Evolutionary conservation across 2,797 vertebrate species (phyloP), one percentile per base, ranked within the genome.

Genomic region (Bovichtus variegatus): DNA sequence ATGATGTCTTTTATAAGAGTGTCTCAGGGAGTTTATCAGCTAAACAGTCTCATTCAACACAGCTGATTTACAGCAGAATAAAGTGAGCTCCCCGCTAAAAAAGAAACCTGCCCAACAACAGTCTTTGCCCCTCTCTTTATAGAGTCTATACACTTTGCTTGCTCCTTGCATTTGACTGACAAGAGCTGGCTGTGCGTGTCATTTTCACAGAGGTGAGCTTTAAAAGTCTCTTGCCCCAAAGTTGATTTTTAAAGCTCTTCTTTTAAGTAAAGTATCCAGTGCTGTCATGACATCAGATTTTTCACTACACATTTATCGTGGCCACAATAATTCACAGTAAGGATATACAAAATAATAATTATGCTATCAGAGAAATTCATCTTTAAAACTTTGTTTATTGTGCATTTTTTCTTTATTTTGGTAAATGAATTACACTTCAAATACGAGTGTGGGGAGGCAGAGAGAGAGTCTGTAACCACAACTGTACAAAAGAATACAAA

Each of bases 41-140:
- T 61, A 46, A 70, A 12, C 11, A 23, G 16, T 41, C 12, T 43
- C 4, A 1, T 44, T n/a, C 40, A 8, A 12, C 3, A 29, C 19
- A 53, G 49, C 21, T 58, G 25, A 66, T 40, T 78, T 49, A 44
- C 16, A 36, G 10, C 11, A 64, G 31, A 15, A 61, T 60, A 40
- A 44, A 51, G n/a, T 51, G 27, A 77, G 66, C 29, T 43, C 11
- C 23, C 19, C 21, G n/a, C 21, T 18, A 9, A 15, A 38, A 31
- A 21, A 51, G 55, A 60, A 76, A 44, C 74, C 55, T 71, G 81
- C 16, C 74, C 2, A 27, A 57, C 80, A 57, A 55, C 69, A 83
- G 84, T 84, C 31, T 71, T 76, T 31, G 0, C 7, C 19, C 41
- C 25, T 71, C 11, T 74, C 18, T 21, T 4, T 31, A 38, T 6